phyloP scores from a whole-genome alignment of 2,113 vertebrate species.

The Eira barbara region DNA sequence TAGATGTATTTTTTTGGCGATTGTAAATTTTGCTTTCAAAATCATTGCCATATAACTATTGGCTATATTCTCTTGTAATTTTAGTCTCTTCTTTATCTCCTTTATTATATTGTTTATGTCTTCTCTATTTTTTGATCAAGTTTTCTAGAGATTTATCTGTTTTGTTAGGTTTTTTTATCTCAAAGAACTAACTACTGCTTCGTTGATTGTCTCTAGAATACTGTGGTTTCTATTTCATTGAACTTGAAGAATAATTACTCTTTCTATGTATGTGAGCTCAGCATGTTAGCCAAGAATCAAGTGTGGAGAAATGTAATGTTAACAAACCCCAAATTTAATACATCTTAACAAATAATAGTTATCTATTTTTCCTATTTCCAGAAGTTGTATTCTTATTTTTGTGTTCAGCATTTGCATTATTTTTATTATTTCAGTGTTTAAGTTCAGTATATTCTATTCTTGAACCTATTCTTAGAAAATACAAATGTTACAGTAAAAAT shows the following conservation, averaged over 20 bases:
- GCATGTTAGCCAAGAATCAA: background rate
- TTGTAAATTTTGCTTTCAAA: background rate
- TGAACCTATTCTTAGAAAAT: background rate
- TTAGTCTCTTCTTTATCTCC: background rate
- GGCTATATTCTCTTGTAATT: background rate
- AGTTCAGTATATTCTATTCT: background rate
- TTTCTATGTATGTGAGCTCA: background rate
- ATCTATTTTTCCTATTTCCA: background rate
- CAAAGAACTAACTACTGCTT: background rate
- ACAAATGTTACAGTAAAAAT: background rate
- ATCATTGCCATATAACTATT: background rate
- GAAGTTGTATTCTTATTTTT: background rate
- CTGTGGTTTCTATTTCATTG: background rate
- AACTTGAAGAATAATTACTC: background rate
- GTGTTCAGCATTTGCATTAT: background rate
- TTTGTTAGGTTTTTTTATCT: background rate
- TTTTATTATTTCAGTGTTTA: background rate
- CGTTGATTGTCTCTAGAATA: background rate
- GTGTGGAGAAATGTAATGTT: background rate
- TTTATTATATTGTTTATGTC: background rate
- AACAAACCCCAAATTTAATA: background rate
- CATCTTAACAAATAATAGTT: background rate
- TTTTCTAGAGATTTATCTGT: background rate
- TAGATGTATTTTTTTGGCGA: background rate
- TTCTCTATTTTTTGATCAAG: background rate